Base-by-base conservation (phyloP, 2,113 vertebrate species). In the Lagopus muta region DNA sequence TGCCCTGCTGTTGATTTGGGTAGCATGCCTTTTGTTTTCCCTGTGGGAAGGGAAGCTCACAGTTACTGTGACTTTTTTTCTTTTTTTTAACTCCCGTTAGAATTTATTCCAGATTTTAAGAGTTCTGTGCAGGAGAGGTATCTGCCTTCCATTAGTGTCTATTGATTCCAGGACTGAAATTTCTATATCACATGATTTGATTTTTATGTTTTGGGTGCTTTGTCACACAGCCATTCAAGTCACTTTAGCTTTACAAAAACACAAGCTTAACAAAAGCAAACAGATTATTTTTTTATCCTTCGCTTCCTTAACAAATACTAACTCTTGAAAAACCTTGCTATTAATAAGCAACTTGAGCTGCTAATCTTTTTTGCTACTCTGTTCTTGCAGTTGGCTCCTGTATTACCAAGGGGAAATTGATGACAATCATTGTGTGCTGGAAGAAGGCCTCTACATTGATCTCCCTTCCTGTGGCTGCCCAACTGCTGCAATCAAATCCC, bases 381-480 rank as follows among this genome's bases (percentile, higher is more conserved):
- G 48, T 83, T 93, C 95, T 96, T 97, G 79, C 71, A 99, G 98
- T 89, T 99, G 98, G 98, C 97, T 98, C 88, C 97, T 99, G 42
- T 98, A 86, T 92, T 98, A 98, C 89, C 66, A 98, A 88, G 97
- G 97, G 81, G 97, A 97, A 92, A 86, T 81, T 43, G 67, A 94
- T 95, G 95, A 97, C 82, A 97, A 98, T 94, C 98, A 98, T 61
- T 99, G 98, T 92, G 97, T 99, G 67, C 94, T 99, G 94, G 98
- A 98, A 96, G 98, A 98, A 97, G 98, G 98, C 43, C 98, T 98
- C 91, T 99, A 98, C 15, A 65, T 96, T 93, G 98, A 98, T 92
- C 98, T 99, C 82, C 94, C 92, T 96, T 98, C 98, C 87, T 98
- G 98, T 86, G 98, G 98, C 86, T 98, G 98, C 90, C 95, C 96